Base-by-base conservation (phyloP, 1,140 invertebrate species). In the Bombus confusus region DNA sequence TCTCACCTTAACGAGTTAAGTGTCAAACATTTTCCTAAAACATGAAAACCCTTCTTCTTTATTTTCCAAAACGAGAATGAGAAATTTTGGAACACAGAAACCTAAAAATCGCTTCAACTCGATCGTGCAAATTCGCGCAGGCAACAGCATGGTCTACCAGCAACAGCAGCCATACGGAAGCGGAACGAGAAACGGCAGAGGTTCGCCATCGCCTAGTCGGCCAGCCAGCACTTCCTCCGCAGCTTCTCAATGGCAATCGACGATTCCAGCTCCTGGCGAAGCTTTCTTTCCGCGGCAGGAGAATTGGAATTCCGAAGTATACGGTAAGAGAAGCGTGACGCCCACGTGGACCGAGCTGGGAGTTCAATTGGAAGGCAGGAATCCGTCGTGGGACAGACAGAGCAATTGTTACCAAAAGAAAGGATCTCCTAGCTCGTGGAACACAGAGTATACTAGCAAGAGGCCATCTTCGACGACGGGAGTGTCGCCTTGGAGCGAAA, bases 331-430 rank as follows among this genome's bases (percentile, higher is more conserved):
- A 37, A 93, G 93, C 76, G 80, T 74, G 6, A 94, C 93, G n/a
- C 93, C 94, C 31, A 92, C 94, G 18, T 94, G 94, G 93, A 93
- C 94, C 8, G 93, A 94, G 37, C 82, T 94, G 5, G 93, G 94
- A 1, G 87, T 86, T n/a, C 94, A 94, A 76, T n/a, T 93, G 9
- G 93, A 95, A 25, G 39, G 89, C 43, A 88, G 91, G 69, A 93
- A 89, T 64, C 85, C 90, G 1, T 87, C 92, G 28, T 95, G 94
- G 94, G 94, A 94, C 9, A 91, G 94, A 18, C 92, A 92, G 64
- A 37, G 77, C 3, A 89, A 87, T 3, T 92, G 87, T 76, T 93
- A 93, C 73, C 86, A 94, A 76, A 95, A 94, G 62, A 92, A 89
- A 73, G 90, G 86, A 64, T 92, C 93, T 13, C 91, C 93, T 0